Evolutionary conservation across 2,888 invertebrate species (phyloP).

Genomic region (Pedicia rivosa): DNA sequence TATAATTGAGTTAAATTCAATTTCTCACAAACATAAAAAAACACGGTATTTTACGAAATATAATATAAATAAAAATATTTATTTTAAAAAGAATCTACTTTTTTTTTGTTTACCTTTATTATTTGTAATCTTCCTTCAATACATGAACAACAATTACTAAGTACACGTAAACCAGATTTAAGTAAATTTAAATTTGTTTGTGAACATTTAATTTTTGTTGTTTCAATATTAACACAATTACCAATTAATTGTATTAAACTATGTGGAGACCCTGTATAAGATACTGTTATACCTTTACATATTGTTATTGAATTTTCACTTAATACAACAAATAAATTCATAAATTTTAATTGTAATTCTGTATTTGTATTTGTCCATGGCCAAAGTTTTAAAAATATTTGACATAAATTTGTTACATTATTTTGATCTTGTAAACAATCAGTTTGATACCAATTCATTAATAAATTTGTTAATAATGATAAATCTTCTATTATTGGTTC

Average conservation of each 20-base stretch:
- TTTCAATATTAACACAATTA: constrained; percentile 20
- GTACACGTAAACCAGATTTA: constrained; percentile 18
- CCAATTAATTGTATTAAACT: constrained; percentile 22
- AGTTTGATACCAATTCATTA: constrained; percentile 22
- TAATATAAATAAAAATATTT: too few species aligned
- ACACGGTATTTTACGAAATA: too few species aligned
- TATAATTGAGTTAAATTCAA: too few species aligned
- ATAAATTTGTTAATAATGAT: constrained; percentile 18
- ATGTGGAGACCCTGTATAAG: constrained; percentile 17
- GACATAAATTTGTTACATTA: constrained; percentile 15
- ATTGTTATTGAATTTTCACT: constrained; percentile 24
- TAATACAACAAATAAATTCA: constrained; percentile 19
- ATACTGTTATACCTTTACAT: constrained; percentile 21
- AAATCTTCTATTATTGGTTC: constrained; percentile 20
- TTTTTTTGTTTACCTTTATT: constrained; percentile 16
- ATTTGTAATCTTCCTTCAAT: constrained; percentile 24
- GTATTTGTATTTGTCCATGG: constrained; percentile 25
- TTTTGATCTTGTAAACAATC: constrained; percentile 18
- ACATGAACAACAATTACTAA: constrained; percentile 25
- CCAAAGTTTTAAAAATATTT: constrained; percentile 21
- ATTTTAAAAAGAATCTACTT: not conserved
- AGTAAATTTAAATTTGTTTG: constrained; percentile 13
- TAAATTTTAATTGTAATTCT: constrained; percentile 17
- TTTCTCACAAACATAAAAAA: too few species aligned
- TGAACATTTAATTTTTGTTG: constrained; percentile 16